These are phyloP conservation scores for Drosophila teissieri DNA, from an alignment of 1,140 invertebrate genomes.

Conservation along the genomic window DNA sequence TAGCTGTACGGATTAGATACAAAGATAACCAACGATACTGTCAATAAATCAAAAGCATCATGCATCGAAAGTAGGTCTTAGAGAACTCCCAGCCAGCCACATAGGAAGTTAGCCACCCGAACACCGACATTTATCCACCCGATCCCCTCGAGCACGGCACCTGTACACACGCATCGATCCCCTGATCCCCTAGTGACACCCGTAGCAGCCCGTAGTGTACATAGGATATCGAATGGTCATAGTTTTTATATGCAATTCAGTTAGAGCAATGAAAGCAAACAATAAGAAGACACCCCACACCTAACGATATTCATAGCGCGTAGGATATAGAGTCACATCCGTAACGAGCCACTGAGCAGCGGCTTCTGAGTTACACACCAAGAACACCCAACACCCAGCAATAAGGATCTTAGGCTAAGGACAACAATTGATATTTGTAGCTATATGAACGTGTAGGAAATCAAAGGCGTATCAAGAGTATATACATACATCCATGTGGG, in stretches of 20 bases:
- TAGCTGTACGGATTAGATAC: conserved; percentile 41
- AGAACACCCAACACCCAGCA: conserved; percentile 19
- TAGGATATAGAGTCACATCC: conserved; percentile 61
- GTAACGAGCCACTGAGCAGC: conserved; percentile 57
- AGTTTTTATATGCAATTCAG: conserved; percentile 75
- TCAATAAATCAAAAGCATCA: conserved; percentile 80
- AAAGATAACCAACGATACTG: conserved; percentile 78
- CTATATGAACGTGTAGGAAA: conserved; percentile 59
- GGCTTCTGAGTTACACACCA: conserved; percentile 55
- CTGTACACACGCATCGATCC: conserved; percentile 27
- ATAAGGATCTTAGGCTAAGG: conserved; percentile 63
- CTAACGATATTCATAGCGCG: conserved; percentile 56
- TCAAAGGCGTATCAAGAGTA: conserved; percentile 55
- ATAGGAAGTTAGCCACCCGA: conserved; percentile 29
- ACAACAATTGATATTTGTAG: conserved; percentile 54
- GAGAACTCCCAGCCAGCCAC: conserved; percentile 47
- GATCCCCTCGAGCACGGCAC: conserved; percentile 17
- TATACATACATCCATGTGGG: conserved; percentile 54
- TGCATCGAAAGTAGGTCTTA: conserved; percentile 74
- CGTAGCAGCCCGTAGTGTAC: conserved; percentile 68
- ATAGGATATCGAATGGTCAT: conserved; percentile 62
- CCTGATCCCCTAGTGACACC: conserved; percentile 34
- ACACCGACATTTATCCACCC: conserved; percentile 3
- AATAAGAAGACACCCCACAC: conserved; percentile 36
- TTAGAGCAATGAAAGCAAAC: conserved; percentile 65